These are phyloP conservation scores for Colinus virginianus DNA, from an alignment of 2,113 vertebrate species.

Conservation along the genomic window DNA sequence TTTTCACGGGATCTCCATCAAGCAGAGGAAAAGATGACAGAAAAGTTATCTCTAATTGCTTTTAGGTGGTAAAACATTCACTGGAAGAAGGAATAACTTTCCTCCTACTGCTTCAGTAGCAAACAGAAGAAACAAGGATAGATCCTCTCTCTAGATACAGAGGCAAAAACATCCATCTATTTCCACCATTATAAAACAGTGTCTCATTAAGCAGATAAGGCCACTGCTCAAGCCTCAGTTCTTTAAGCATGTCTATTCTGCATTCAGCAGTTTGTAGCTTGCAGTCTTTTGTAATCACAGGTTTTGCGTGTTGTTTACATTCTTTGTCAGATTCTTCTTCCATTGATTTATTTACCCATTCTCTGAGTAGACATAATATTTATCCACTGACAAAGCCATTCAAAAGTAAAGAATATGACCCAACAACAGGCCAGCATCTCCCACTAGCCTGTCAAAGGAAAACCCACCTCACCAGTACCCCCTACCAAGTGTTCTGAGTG, in stretches of 20 bases:
- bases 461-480: neutral
- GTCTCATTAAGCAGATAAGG: neutral
- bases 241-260: neutral
- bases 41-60: neutral
- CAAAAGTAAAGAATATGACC: neutral
- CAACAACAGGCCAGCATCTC: neutral
- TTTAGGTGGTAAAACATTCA: neutral
- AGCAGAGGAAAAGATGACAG: neutral
- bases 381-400: neutral
- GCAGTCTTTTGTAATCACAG: neutral
- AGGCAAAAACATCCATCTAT: neutral
- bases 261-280: neutral
- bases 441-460: neutral
- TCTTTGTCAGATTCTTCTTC: neutral
- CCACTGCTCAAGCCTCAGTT: neutral
- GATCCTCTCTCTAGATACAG: neutral
- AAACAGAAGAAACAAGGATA: neutral
- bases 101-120: neutral
- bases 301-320: neutral
- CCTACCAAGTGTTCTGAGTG: neutral
- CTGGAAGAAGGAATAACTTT: neutral
- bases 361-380: neutral
- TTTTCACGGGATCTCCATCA: neutral
- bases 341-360: neutral
- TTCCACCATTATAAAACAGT: neutral